These are phyloP conservation scores for Tursiops truncatus DNA, from an alignment of 2,113 vertebrate species.

Conservation along the genomic window DNA sequence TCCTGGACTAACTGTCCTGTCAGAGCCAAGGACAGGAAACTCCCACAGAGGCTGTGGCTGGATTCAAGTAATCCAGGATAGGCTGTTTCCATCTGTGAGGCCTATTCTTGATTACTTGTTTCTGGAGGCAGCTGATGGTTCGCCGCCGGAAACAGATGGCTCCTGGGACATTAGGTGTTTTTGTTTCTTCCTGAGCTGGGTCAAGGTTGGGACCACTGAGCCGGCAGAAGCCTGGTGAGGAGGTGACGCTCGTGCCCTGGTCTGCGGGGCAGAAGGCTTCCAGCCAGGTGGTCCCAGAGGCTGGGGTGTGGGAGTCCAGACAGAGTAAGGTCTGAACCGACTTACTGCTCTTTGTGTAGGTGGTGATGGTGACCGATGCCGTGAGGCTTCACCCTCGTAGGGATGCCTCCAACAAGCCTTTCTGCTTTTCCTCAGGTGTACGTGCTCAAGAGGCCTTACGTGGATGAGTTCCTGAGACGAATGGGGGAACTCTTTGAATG, in stretches of 20 bases:
- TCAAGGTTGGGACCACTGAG: background rate
- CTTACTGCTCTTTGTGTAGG: background rate
- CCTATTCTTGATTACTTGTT: constrained; percentile 88
- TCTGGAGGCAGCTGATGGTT: constrained; percentile 81
- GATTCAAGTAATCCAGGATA: constrained; percentile 90
- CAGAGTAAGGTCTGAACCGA: background rate
- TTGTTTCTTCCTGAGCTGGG: background rate
- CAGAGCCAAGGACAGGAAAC: constrained; percentile 1
- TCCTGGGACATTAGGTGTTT: background rate
- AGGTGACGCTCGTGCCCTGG: too few species aligned
- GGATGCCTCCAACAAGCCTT: background rate
- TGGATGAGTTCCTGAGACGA: constrained; percentile 91
- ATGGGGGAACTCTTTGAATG: constrained; percentile 95
- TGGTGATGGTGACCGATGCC: accelerated
- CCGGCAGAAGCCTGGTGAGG: background rate
- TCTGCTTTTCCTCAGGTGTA: constrained; percentile 86
- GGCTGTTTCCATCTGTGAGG: constrained; percentile 83
- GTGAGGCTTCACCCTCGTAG: accelerated
- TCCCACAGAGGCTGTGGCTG: constrained; percentile 76
- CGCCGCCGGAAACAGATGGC: background rate
- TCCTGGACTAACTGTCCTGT: background rate
- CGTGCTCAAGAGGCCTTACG: constrained; percentile 93
- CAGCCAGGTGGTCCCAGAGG: background rate
- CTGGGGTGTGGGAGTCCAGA: background rate
- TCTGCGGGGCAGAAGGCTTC: background rate